phyloP scores from a whole-genome alignment of 2,113 vertebrate genomes.

The Trinectes maculatus region DNA sequence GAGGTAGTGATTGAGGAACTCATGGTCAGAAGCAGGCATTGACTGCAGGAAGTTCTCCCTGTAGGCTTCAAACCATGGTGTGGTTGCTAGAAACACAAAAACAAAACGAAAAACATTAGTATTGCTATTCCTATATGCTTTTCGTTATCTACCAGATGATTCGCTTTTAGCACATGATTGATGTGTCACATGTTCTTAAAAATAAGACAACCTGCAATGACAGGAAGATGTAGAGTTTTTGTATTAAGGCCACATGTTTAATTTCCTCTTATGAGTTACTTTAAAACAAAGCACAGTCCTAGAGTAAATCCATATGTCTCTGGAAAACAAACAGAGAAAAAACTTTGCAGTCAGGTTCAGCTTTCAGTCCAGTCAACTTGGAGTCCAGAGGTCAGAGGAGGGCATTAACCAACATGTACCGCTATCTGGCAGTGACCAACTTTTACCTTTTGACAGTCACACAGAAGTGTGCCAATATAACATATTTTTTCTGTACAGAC shows the following conservation, averaged over 20 bases:
- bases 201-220: too few species aligned
- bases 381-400: background rate
- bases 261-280: too few species aligned
- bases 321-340: too few species aligned
- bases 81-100: constrained; percentile 88
- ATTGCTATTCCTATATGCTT: background rate
- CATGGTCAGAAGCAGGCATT: constrained; percentile 95
- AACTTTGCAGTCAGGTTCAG: too few species aligned
- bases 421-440: background rate
- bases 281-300: too few species aligned
- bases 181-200: too few species aligned
- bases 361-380: background rate
- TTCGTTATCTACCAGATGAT: background rate
- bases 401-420: background rate
- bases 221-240: too few species aligned
- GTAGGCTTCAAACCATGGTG: constrained; percentile 98
- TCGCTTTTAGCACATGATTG: background rate
- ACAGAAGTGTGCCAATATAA: background rate
- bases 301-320: too few species aligned
- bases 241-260: too few species aligned
- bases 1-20: constrained; percentile 97
- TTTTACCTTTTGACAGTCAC: too few species aligned
- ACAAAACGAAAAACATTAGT: constrained; percentile 30
- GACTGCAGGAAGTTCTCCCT: constrained; percentile 96
- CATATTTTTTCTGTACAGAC: background rate